phyloP scores from a whole-genome alignment of 2,888 invertebrate species.

The Xanthia icteritia region DNA sequence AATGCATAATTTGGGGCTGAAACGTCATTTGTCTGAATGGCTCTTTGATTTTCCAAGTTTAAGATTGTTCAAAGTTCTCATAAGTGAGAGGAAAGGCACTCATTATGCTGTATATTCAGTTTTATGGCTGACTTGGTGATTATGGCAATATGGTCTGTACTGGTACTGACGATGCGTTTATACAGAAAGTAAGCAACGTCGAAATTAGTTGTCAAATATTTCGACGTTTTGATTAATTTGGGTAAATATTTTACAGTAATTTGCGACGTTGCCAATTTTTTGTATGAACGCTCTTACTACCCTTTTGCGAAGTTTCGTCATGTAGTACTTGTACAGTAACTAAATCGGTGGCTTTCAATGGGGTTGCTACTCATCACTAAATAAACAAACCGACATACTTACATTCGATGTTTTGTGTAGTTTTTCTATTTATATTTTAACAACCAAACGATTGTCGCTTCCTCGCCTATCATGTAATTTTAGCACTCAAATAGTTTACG shows the following conservation, averaged over 20 bases:
- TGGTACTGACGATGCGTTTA: no score
- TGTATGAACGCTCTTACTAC: no score
- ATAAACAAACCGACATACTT: neutral
- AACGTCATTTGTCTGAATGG: no score
- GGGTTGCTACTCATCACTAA: neutral
- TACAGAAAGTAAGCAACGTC: no score
- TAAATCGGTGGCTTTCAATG: neutral
- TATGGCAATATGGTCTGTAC: neutral
- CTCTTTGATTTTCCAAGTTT: neutral
- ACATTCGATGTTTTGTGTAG: neutral
- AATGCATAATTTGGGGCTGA: neutral
- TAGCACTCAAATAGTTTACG: conserved; percentile 30
- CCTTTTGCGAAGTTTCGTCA: neutral
- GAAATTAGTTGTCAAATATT: no score
- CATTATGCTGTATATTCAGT: neutral
- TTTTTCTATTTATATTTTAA: conserved; percentile 26
- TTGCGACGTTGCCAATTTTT: no score
- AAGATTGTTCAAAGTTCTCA: neutral
- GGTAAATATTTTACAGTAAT: no score
- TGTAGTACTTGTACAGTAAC: neutral
- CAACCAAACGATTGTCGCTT: conserved; percentile 23
- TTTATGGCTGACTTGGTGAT: neutral
- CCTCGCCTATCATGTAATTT: conserved; percentile 31
- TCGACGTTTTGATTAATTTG: no score
- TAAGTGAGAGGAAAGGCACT: neutral